These are phyloP conservation scores for Isotomurus palustris DNA, from an alignment of 2,888 invertebrate species.

Conservation along the genomic window DNA sequence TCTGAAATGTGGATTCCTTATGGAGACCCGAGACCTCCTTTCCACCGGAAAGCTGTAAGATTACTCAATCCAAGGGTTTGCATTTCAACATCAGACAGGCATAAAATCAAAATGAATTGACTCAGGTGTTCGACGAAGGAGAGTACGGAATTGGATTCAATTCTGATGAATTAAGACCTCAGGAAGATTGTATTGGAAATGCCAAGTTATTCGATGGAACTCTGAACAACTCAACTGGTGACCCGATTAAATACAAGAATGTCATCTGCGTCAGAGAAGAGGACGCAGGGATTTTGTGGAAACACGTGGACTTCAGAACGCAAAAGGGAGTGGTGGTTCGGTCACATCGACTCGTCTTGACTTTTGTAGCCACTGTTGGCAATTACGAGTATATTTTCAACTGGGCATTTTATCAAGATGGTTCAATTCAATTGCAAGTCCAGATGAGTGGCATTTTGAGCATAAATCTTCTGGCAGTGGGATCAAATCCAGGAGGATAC, in stretches of 20 bases:
- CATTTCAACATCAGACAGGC: no score
- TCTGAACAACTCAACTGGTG: constrained; percentile 14
- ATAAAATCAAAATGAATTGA: no score
- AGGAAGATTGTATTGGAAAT: constrained; percentile 20
- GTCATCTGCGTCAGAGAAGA: constrained; percentile 29
- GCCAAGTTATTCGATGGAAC: constrained; percentile 16
- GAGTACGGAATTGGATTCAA: constrained; percentile 28
- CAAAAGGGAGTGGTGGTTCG: constrained; percentile 8
- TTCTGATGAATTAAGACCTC: constrained; percentile 4
- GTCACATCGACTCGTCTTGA: constrained; percentile 14
- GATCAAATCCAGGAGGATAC: neutral
- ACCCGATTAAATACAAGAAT: constrained; percentile 1
- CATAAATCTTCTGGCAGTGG: constrained; percentile 12
- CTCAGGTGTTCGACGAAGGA: constrained; percentile 27
- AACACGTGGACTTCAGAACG: constrained; percentile 18
- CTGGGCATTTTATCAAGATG: constrained; percentile 34
- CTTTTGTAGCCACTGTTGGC: constrained; percentile 21
- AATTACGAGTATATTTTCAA: constrained; percentile 33
- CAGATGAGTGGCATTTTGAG: constrained; percentile 24
- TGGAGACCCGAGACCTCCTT: constrained; percentile 21
- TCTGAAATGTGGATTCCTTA: constrained; percentile 23
- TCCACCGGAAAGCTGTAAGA: constrained; percentile 15
- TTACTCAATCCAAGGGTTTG: no score
- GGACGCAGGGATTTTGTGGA: constrained; percentile 27
- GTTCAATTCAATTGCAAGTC: constrained; percentile 18